A percentile compares a stretch with the other conserved stretches of the same genome.
These are phyloP conservation scores for Dolomedes plantarius DNA, from an alignment of 2,888 invertebrate species.

Conservation along the genomic window DNA sequence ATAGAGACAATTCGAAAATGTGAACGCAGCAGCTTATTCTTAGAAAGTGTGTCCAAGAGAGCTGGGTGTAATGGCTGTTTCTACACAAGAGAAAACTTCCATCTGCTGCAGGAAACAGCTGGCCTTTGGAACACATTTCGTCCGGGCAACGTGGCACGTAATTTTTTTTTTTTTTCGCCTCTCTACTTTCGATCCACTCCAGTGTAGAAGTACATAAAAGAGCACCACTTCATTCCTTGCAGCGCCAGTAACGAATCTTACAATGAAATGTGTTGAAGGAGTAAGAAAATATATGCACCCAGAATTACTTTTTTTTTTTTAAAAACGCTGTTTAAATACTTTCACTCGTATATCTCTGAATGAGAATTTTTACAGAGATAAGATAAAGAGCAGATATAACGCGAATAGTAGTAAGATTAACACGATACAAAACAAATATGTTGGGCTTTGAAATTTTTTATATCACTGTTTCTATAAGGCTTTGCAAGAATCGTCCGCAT, in stretches of 20 bases:
- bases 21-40: not conserved
- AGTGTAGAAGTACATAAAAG: not conserved
- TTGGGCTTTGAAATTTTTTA: no score
- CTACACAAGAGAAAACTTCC: constrained; percentile 27
- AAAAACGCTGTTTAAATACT: no score
- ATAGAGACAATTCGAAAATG: not conserved
- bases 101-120: constrained; percentile 48
- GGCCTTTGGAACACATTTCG: constrained; percentile 17
- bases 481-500: no score
- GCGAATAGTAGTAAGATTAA: no score
- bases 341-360: no score
- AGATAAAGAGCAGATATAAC: no score
- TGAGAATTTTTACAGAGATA: no score
- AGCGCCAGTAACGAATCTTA: not conserved
- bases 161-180: not conserved
- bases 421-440: no score
- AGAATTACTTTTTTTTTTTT: no score
- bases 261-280: no score
- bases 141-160: not conserved
- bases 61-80: constrained; percentile 15
- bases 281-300: not conserved
- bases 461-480: no score
- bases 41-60: constrained; percentile 5
- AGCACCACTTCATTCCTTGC: not conserved
- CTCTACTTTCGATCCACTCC: not conserved